Base-by-base conservation (phyloP, 2,113 vertebrate species). In the Chauna torquata region DNA sequence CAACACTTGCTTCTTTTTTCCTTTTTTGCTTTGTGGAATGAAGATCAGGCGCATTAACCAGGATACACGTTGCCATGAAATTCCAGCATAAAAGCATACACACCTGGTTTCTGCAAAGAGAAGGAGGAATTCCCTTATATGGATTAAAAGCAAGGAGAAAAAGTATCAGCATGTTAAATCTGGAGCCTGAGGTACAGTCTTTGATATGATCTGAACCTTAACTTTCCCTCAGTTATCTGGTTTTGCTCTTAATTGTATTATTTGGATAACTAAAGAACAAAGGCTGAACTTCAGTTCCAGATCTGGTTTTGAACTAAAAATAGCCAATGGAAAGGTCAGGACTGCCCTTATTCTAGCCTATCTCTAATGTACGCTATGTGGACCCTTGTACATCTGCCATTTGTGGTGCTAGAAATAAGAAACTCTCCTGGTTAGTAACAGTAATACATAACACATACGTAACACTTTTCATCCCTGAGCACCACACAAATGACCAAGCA, bases 151-250 rank as follows among this genome's bases (percentile, higher is more conserved):
- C 74, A 90, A 68, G 25, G 42, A 89, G 86, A 44, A 94, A 90
- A 95, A 88, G 62, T 77, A 97, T 95, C 62, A 79, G 84, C 84
- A 50, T 95, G 71, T 66, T 95, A 94, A 94, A 95, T 95, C 89
- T 90, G 81, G 78, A 70, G 86, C 74, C 92, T 80, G 81, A 96
- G 92, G 84, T 96, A n/a, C 16, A 50, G 54, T 44, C 50, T 34
- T 91, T 95, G 92, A 95, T 95, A 91, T 36, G 40, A 96, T 90
- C 91, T 95, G 91, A 97, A 85, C 91, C 50, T 92, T 89, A 92
- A 76, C 69, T 74, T 94, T 82, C 47, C 70, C 47, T 47, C 50
- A 74, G n/a, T 92, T 95, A 85, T 82, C 81, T 89, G 84, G 54
- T 49, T 94, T 95, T 91, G 50, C 76, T 90, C 88, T 95, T 94